Conservation (phyloP, 2,888 invertebrate genomes). For the Hoplodrina blanda region DNA sequence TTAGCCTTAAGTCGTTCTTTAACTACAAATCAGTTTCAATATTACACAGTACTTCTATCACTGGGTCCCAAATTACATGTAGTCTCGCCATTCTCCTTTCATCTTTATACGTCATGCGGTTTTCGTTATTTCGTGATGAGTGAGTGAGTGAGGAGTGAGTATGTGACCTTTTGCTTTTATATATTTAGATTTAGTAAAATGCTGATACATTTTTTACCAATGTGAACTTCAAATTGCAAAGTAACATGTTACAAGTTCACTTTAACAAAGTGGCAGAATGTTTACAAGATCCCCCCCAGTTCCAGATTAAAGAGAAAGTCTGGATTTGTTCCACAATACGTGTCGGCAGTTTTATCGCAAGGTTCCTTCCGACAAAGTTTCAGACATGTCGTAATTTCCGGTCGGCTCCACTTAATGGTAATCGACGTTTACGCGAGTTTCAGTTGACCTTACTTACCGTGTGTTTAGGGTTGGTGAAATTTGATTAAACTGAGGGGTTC, state of each 20-base stretch:
- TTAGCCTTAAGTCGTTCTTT: too few relatives aligned
- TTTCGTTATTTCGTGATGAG: too few relatives aligned
- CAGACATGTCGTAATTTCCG: slow-evolving; percentile 72
- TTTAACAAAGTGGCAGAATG: slow-evolving; percentile 28
- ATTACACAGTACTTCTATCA: too few relatives aligned
- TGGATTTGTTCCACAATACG: slow-evolving; percentile 49
- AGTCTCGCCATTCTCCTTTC: too few relatives aligned
- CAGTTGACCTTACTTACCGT: slow-evolving; percentile 44
- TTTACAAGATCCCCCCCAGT: slow-evolving; percentile 23
- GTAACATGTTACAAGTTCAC: not conserved
- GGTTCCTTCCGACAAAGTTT: slow-evolving; percentile 56
- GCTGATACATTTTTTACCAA: not conserved
- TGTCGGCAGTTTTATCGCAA: slow-evolving; percentile 48
- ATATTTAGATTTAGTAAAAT: not conserved
- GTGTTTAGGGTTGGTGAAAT: slow-evolving; percentile 33
- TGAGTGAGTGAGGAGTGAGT: too few relatives aligned
- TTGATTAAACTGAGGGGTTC: slow-evolving; percentile 39
- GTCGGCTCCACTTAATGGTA: slow-evolving; percentile 65
- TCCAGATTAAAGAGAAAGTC: slow-evolving; percentile 31
- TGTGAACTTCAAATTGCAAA: not conserved
- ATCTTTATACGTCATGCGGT: too few relatives aligned
- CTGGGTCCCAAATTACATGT: too few relatives aligned
- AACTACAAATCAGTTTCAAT: too few relatives aligned
- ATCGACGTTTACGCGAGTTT: slow-evolving; percentile 62
- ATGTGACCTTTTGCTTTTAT: too few relatives aligned